Evolutionary conservation across 2,888 invertebrate species (phyloP), one percentile per base, ranked within the genome.

Genomic region (Fabriciana adippe): DNA sequence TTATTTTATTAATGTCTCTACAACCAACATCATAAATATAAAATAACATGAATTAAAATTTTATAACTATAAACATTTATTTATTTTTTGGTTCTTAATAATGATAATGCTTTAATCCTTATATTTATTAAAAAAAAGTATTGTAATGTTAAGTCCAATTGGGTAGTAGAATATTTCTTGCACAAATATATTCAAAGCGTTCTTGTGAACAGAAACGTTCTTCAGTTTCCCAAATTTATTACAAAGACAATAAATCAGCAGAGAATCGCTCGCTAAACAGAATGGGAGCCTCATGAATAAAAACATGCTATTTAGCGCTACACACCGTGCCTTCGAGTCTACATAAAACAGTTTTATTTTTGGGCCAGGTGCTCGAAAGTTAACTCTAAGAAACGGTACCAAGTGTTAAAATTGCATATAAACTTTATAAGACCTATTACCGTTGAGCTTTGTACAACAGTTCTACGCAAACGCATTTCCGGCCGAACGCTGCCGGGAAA

Each of bases 401-500:
- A 88, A 86, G 87, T 80, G 81, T 81, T 80, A 84, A 81, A 87
- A 81, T 90, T 75, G 85, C 78, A 79, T 84, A 81, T 81, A 80
- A 82, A 82, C 74, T 81, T 80, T 76, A 83, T 82, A 75, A 79
- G 78, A 81, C 79, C 78, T 91, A 85, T 76, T 78, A 81, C 87
- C 79, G 80, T 90, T 88, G 79, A 83, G 80, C 82, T 80, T 82
- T 83, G 81, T 79, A 74, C 84, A 84, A 83, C 85, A 88, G 84
- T 86, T 90, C 87, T 89, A 92, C 91, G 91, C 91, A 89, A 92
- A 92, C 91, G 92, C 92, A 92, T 92, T 92, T 92, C 92, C 92
- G 92, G 90, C 81, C 86, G 84, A 90, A 88, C 87, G 86, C 83
- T 89, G 91, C 87, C 92, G 92, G 92, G 92, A 90, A 92, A 92